phyloP scores from a whole-genome alignment of 23 tunicate genomes.

The Diplosoma virens region DNA sequence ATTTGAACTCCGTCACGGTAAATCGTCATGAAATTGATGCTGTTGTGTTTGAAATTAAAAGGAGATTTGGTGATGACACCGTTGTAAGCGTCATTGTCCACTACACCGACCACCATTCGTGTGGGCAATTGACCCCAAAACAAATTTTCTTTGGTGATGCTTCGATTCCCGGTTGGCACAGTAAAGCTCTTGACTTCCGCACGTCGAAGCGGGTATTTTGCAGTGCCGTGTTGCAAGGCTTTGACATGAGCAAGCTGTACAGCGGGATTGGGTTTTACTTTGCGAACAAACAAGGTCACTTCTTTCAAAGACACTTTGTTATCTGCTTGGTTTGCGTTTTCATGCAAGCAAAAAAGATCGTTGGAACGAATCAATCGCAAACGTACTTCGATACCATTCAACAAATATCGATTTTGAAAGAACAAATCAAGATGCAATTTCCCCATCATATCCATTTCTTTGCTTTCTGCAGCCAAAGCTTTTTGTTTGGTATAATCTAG shows the following conservation, averaged over 20 bases:
- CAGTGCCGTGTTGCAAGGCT: too few species aligned
- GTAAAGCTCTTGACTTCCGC: neutral
- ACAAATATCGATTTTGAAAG: constrained; percentile 25
- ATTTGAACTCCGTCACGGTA: constrained; percentile 4
- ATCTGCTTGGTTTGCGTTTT: neutral
- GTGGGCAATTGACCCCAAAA: neutral
- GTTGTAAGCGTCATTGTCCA: constrained; percentile 16
- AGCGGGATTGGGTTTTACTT: neutral
- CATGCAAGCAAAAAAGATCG: neutral
- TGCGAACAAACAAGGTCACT: neutral
- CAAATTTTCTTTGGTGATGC: too few species aligned
- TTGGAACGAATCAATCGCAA: neutral
- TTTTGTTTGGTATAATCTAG: neutral
- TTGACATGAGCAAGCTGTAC: constrained; percentile 8
- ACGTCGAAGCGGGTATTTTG: neutral
- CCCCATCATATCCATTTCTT: neutral
- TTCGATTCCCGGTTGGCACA: constrained; percentile 6
- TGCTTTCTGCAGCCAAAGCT: constrained; percentile 23
- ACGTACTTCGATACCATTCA: constrained; percentile 6
- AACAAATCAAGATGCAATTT: constrained; percentile 35
- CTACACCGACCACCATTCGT: constrained; percentile 13
- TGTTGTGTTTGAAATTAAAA: constrained; percentile 31
- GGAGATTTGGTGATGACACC: constrained; percentile 15
- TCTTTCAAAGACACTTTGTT: neutral
- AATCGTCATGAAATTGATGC: neutral